Evolutionary conservation across 1,140 invertebrate species (phyloP).

Genomic region (Temnothorax longispinosus): DNA sequence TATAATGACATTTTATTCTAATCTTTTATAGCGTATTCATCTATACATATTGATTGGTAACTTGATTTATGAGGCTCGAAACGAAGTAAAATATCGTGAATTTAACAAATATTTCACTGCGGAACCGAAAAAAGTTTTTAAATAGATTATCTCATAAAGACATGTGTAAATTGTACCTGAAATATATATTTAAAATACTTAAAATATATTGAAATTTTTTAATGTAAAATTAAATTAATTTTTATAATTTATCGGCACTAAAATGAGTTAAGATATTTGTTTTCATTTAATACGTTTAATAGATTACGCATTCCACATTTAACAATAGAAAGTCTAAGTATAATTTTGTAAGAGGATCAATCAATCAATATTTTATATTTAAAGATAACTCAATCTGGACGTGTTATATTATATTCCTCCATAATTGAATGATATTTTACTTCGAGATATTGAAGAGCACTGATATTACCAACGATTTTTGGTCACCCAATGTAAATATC

Average conservation of each 20-base stretch:
- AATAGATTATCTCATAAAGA: neutral
- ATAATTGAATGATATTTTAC: neutral
- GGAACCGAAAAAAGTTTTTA: neutral
- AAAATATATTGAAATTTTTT: neutral
- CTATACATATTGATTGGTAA: neutral
- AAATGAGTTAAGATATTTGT: neutral
- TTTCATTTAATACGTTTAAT: neutral
- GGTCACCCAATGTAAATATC: neutral
- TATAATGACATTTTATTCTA: neutral
- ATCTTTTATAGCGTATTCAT: neutral
- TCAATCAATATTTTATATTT: neutral
- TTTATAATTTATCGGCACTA: neutral
- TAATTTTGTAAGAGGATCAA: neutral
- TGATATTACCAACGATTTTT: neutral
- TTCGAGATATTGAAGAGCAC: neutral
- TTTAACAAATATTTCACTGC: slow-evolving; percentile 1
- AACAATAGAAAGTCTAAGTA: neutral
- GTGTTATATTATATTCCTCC: neutral
- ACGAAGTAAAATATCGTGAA: neutral
- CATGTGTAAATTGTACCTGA: neutral
- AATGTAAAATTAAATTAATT: neutral
- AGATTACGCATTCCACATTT: neutral
- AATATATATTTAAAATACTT: neutral
- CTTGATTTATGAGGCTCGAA: neutral
- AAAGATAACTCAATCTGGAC: neutral